Percentiles rank a stretch among this genome's conserved stretches.
phyloP scores from a whole-genome alignment of 2,113 vertebrate species.

The Hyla sarda region DNA sequence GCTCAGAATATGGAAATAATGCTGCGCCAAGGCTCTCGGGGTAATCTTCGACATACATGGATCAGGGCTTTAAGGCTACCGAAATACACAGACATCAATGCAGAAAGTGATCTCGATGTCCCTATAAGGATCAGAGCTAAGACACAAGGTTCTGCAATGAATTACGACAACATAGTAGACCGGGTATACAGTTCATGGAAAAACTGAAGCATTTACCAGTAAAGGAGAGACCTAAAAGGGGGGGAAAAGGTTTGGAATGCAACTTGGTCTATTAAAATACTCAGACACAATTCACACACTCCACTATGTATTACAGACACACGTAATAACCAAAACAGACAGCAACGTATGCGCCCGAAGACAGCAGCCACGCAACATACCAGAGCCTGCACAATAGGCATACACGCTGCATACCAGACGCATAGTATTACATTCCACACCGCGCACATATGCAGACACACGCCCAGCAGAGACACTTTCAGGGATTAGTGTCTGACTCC shows the following conservation, averaged over 20 bases:
- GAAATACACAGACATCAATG: neutral
- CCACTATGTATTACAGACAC: neutral
- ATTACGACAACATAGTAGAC: slow-evolving; percentile 15
- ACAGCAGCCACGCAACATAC: neutral
- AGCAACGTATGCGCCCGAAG: neutral
- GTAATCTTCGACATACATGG: neutral
- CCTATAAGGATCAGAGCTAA: slow-evolving; percentile 8
- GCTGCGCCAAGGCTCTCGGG: neutral
- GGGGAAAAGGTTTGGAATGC: neutral
- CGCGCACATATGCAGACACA: slow-evolving; percentile 22
- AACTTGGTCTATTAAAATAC: neutral
- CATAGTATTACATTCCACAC: slow-evolving; percentile 5
- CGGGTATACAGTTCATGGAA: slow-evolving; percentile 26
- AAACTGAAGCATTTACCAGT: slow-evolving; percentile 28
- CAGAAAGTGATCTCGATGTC: neutral
- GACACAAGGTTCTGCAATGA: neutral
- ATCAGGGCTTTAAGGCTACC: neutral
- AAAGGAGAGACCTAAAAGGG: neutral
- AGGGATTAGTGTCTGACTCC: slow-evolving; percentile 48
- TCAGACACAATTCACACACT: slow-evolving; percentile 23
- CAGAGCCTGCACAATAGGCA: neutral
- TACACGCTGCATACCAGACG: slow-evolving; percentile 10
- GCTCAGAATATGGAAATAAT: slow-evolving; percentile 21
- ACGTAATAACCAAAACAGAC: neutral
- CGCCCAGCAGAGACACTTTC: slow-evolving; percentile 31